Evolutionary conservation across 2,113 vertebrate genomes (phyloP), one percentile per base, ranked within the genome.

Genomic region (Rynchops niger): DNA sequence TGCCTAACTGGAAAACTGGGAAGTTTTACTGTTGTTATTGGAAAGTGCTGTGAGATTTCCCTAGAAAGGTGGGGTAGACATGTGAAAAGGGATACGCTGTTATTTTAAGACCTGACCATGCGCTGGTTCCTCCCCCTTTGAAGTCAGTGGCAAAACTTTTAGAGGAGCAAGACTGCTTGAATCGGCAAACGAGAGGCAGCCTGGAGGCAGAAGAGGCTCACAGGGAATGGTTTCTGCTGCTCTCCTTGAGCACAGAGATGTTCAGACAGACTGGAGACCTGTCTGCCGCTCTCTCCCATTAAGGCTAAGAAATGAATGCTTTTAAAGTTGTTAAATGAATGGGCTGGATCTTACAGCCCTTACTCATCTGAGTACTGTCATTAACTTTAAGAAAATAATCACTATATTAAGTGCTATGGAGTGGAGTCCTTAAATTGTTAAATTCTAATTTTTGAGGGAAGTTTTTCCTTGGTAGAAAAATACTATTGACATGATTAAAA

Each of bases 331-430:
- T 87, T 90, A 95, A 95, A 96, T 88, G 93, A 95, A 93, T 73
- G 78, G 59, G 79, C 92, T 97, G 82, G 94, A 90, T 97, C 92
- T 93, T 59, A 50, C 38, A 95, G 82, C 63, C 82, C 74, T 95
- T 91, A 91, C 74, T 95, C 89, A 79, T 90, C 70, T 66, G 47
- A 69, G 52, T 61, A 45, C 69, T 74, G 67, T 84, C 74, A 95
- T 97, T 95, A 96, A 92, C 88, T 93, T 86, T 67, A 93, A 90
- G 82, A 96, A 96, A 97, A 94, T 93, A 95, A 97, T 95, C 93
- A 83, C 89, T 87, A 15, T 83, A 94, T 93, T 90, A 96, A 95
- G 84, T 88, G 55, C 58, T 85, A 29, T 53, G 53, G 63, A 96
- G 63, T 66, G n/a, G 36, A 82, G 65, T 77, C 74, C 91, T 93